phyloP scores from a whole-genome alignment of 2,888 invertebrate genomes.

The Dryadula phaetusa region DNA sequence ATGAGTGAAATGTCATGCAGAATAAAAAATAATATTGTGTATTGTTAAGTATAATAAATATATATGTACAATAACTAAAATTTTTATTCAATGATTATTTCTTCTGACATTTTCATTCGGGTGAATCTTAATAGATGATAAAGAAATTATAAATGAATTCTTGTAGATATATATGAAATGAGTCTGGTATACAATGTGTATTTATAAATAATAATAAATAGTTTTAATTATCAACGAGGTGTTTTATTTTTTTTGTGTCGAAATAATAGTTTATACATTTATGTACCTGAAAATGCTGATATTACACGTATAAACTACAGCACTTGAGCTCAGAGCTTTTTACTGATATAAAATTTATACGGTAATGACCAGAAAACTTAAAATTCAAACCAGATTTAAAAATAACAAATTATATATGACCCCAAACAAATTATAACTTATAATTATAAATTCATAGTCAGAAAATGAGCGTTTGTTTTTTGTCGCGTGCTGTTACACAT shows the following conservation, averaged over 20 bases:
- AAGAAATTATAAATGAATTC: constrained; percentile 32
- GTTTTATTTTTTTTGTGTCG: not conserved
- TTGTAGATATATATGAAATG: constrained; percentile 42
- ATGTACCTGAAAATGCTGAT: too few relatives aligned
- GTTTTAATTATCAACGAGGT: constrained; percentile 39
- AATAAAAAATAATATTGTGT: constrained; percentile 1
- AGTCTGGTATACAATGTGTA: constrained; percentile 46
- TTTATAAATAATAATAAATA: constrained; percentile 49
- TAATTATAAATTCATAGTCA: too few relatives aligned
- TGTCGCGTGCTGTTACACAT: too few relatives aligned
- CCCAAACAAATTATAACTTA: too few relatives aligned
- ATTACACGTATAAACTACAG: too few relatives aligned
- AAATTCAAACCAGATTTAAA: too few relatives aligned
- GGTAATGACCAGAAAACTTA: too few relatives aligned
- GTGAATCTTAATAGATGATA: not conserved
- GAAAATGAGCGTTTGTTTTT: too few relatives aligned
- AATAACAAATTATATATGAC: too few relatives aligned
- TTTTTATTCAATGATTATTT: not conserved
- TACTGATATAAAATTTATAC: too few relatives aligned
- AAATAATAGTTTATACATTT: too few relatives aligned
- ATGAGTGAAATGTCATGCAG: not conserved
- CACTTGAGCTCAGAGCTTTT: too few relatives aligned
- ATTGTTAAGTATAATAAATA: constrained; percentile 12
- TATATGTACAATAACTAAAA: not conserved
- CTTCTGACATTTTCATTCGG: constrained; percentile 1